These are phyloP conservation scores for Scaptodrosophila latifasciaeformis DNA, from an alignment of 2,888 invertebrate species.

Conservation along the genomic window DNA sequence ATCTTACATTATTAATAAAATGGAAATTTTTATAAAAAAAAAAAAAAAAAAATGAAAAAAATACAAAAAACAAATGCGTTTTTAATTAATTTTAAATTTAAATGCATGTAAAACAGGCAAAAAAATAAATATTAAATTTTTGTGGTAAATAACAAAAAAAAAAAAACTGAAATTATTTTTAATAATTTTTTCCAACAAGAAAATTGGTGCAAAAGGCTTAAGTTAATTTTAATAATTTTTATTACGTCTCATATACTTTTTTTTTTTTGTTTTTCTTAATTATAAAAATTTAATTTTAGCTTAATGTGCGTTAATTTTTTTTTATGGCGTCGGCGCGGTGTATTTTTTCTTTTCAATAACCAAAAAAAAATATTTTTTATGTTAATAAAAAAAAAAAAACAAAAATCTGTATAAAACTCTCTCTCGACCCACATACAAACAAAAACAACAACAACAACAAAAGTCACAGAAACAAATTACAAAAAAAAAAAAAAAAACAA, in stretches of 20 bases:
- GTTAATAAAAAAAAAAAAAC: conserved; percentile 12
- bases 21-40: conserved; percentile 47
- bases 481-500: neutral
- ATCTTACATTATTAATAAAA: conserved; percentile 11
- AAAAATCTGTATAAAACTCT: conserved; percentile 6
- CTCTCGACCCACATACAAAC: neutral
- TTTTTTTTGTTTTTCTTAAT: conserved; percentile 1
- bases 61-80: conserved; percentile 26
- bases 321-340: conserved; percentile 42
- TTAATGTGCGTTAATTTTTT: conserved; percentile 11
- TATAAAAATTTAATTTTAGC: conserved; percentile 1
- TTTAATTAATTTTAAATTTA: neutral
- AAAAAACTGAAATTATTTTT: conserved; percentile 3
- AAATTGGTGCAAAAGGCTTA: conserved; percentile 1
- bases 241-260: neutral
- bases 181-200: too few species aligned
- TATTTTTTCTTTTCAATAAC: conserved; percentile 13
- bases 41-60: conserved; percentile 20
- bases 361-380: conserved; percentile 4
- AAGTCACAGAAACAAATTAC: conserved; percentile 1
- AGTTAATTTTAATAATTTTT: conserved; percentile 16
- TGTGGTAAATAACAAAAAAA: conserved; percentile 2
- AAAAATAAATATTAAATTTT: neutral
- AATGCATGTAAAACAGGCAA: neutral
- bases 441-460: conserved; percentile 6